A percentile compares a stretch with the other conserved stretches of the same genome.
phyloP scores from a whole-genome alignment of 2,113 vertebrate species.

The Felis catus region F.catus_Fca126_mat1.0 CM031413.1:83326501-83327000 shows the following conservation, averaged over 20 bases:
- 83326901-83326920: neutral
- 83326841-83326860: neutral
- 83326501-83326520: conserved; percentile 48
- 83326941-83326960: neutral
- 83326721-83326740: neutral
- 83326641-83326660: neutral
- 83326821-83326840: neutral
- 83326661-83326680: neutral
- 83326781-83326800: neutral
- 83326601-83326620: conserved; percentile 27
- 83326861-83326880: neutral
- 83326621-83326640: conserved; percentile 17
- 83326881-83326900: neutral
- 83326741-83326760: neutral
- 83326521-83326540: neutral
- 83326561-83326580: neutral
- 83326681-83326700: neutral
- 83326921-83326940: neutral
- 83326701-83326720: conserved; percentile 48
- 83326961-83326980: neutral
- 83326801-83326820: neutral
- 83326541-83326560: neutral
- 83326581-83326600: conserved; percentile 18
- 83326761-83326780: conserved; percentile 18
- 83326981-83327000: neutral